Evolutionary conservation across 92 coral and sea anemone genomes (phyloP).

Genomic region (Zoanthus sociatus): DNA sequence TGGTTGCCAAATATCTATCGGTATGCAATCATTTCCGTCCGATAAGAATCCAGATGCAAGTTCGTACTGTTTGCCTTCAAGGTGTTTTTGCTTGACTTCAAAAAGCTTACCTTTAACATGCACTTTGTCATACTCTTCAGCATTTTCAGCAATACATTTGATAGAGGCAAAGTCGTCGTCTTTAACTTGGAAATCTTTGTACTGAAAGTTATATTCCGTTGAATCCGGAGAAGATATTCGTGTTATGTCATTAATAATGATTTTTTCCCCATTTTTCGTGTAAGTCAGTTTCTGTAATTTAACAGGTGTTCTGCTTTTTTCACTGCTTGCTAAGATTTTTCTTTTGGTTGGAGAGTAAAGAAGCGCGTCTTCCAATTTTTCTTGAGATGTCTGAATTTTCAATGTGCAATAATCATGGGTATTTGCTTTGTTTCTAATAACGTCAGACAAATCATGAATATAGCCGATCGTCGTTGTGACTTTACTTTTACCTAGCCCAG

Average conservation of each 20-base stretch:
- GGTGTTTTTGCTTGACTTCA: slow-evolving; percentile 28
- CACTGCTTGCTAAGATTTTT: slow-evolving; percentile 23
- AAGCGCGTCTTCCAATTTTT: slow-evolving; percentile 23
- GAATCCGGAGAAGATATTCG: slow-evolving; percentile 25
- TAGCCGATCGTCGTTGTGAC: slow-evolving; percentile 24
- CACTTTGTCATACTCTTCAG: slow-evolving; percentile 59
- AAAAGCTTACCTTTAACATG: slow-evolving; percentile 16
- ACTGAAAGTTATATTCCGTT: slow-evolving; percentile 47
- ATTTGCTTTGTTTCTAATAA: slow-evolving; percentile 21
- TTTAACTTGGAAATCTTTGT: slow-evolving; percentile 51
- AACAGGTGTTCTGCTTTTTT: slow-evolving; percentile 26
- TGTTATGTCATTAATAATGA: slow-evolving; percentile 31
- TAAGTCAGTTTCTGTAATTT: slow-evolving; percentile 16
- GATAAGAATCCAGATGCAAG: slow-evolving; percentile 56
- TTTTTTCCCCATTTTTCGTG: slow-evolving; percentile 41
- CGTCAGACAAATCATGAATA: slow-evolving; percentile 31
- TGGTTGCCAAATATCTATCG: slow-evolving; percentile 55
- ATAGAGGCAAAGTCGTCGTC: slow-evolving; percentile 53
- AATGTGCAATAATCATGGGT: slow-evolving; percentile 20
- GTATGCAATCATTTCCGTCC: slow-evolving; percentile 48
- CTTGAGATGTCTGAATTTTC: slow-evolving; percentile 25
- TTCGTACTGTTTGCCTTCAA: slow-evolving; percentile 22
- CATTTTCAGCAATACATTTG: slow-evolving; percentile 41
- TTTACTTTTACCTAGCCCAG: slow-evolving; percentile 19
- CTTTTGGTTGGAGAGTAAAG: slow-evolving; percentile 39